Conservation (phyloP, 2,797 vertebrate genomes). For the Saxicola maurus region DNA sequence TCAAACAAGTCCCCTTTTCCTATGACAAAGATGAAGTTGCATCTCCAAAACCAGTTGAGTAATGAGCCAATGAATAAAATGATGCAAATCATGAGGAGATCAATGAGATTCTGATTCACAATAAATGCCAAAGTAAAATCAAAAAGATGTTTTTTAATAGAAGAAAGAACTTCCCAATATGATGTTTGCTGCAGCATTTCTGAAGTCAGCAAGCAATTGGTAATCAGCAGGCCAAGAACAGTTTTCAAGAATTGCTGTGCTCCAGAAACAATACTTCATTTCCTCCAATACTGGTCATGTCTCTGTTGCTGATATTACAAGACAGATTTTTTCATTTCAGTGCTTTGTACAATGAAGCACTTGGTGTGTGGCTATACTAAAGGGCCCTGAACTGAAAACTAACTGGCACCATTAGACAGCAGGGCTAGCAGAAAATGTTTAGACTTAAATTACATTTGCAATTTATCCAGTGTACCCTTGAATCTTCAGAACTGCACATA, state of each 20-base stretch:
- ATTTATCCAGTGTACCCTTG: neutral
- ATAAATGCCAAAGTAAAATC: neutral
- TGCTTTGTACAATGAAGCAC: neutral
- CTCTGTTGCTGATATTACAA: neutral
- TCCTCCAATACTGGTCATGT: neutral
- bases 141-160: neutral
- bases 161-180: neutral
- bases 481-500: neutral
- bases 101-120: neutral
- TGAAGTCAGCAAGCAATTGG: neutral
- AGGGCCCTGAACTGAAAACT: neutral
- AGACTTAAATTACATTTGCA: neutral
- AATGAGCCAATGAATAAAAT: neutral
- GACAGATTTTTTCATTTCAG: neutral
- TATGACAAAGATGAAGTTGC: neutral
- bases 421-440: neutral
- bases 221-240: neutral
- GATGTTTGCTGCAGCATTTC: neutral
- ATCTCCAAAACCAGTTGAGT: neutral
- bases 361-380: neutral
- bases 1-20: neutral
- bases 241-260: neutral
- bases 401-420: neutral
- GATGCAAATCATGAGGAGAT: neutral
- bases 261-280: constrained; percentile 7